Evolutionary conservation across 2,113 vertebrate species (phyloP).

Genomic region (Callionymus lyra): DNA sequence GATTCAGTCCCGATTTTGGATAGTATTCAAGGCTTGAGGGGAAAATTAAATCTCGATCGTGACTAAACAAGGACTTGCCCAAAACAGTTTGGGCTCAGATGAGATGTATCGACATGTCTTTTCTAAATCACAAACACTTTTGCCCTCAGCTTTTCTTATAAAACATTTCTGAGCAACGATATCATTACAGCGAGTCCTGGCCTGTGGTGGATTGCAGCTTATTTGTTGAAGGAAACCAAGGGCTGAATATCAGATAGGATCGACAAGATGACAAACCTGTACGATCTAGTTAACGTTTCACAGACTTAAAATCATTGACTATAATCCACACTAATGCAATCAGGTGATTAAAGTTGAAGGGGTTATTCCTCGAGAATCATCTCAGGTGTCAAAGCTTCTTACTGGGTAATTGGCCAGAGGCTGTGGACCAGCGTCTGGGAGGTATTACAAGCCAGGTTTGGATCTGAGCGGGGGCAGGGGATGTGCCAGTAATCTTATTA

Average conservation of each 20-base stretch:
- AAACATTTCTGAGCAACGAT: too few species aligned
- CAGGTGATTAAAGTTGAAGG: not conserved
- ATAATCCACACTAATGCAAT: conserved; percentile 8
- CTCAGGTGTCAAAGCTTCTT: not conserved
- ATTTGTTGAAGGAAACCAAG: too few species aligned
- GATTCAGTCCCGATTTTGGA: too few species aligned
- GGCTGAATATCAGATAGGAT: too few species aligned
- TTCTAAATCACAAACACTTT: too few species aligned
- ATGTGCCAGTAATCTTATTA: conserved; percentile 46
- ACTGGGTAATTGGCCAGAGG: conserved; percentile 16
- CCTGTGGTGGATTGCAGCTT: conserved; percentile 17
- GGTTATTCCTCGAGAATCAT: conserved; percentile 6
- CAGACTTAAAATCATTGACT: conserved; percentile 2
- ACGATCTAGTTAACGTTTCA: not conserved
- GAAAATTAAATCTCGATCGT: too few species aligned
- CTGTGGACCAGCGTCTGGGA: conserved; percentile 4
- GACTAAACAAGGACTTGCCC: too few species aligned
- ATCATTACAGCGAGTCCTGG: conserved; percentile 8
- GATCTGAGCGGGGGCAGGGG: conserved; percentile 13
- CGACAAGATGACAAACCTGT: too few species aligned
- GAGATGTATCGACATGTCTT: too few species aligned
- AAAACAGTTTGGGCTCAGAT: too few species aligned
- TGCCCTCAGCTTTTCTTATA: too few species aligned
- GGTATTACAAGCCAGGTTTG: not conserved
- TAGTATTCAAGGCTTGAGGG: too few species aligned